These are phyloP conservation scores for Eledona agricola DNA, from an alignment of 2,888 invertebrate genomes.

Conservation along the genomic window DNA sequence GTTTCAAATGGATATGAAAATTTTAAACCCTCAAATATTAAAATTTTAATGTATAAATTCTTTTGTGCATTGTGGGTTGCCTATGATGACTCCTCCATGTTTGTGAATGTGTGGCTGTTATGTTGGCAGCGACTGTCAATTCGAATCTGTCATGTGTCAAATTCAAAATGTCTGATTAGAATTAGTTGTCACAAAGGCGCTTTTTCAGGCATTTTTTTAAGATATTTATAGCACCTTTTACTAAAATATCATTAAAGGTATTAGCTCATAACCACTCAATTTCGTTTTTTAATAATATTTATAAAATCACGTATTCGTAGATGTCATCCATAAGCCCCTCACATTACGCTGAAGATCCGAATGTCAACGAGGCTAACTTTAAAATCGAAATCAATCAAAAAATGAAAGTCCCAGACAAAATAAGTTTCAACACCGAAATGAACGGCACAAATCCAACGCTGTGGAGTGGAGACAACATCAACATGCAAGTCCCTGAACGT, in stretches of 20 bases:
- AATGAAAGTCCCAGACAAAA: constrained; percentile 84
- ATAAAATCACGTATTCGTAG: constrained; percentile 41
- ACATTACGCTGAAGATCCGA: constrained; percentile 73
- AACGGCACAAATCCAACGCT: constrained; percentile 68
- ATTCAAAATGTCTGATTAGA: constrained; percentile 25
- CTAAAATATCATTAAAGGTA: background rate
- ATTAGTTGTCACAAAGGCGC: constrained; percentile 6
- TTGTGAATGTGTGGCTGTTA: too few relatives aligned
- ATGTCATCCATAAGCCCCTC: constrained; percentile 72
- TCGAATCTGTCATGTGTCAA: constrained; percentile 18
- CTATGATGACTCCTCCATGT: too few relatives aligned
- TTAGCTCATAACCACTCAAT: background rate
- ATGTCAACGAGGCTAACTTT: constrained; percentile 68
- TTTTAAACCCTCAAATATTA: too few relatives aligned
- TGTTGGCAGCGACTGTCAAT: constrained; percentile 8
- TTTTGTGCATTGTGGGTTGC: too few relatives aligned
- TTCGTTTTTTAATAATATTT: background rate
- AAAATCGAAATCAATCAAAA: constrained; percentile 81
- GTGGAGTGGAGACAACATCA: constrained; percentile 80
- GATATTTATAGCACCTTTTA: background rate
- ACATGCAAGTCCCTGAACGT: constrained; percentile 94
- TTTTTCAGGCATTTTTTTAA: background rate
- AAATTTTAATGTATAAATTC: too few relatives aligned
- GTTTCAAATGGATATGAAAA: too few relatives aligned
- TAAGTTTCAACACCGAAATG: constrained; percentile 76